A percentile compares a stretch with the other conserved stretches of the same genome.
Evolutionary conservation across 2,888 invertebrate species (phyloP).

Genomic region (Bimastos eiseni): DNA sequence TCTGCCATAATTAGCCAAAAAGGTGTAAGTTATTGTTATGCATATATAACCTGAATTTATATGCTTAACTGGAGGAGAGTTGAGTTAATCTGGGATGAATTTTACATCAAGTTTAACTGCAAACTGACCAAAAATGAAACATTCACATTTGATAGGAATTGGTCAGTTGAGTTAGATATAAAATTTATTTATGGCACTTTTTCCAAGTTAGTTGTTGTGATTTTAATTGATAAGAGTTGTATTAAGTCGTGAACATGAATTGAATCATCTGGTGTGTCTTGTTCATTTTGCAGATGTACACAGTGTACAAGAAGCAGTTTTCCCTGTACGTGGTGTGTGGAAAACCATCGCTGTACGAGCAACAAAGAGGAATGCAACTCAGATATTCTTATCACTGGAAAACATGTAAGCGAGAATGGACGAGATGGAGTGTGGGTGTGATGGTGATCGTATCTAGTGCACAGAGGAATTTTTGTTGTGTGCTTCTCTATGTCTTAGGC

Average conservation of each 20-base stretch:
- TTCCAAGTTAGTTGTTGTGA: too few relatives aligned
- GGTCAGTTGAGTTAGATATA: not conserved
- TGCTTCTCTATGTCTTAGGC: not conserved
- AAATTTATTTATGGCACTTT: not conserved
- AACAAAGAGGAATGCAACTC: conserved; percentile 89
- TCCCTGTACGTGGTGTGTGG: conserved; percentile 98
- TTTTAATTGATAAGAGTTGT: not conserved
- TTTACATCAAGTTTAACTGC: not conserved
- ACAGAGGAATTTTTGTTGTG: not conserved
- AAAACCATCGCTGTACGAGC: conserved; percentile 91
- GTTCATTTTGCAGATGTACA: conserved; percentile 70
- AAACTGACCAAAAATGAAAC: not conserved
- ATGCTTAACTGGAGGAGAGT: not conserved
- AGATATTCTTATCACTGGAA: conserved; percentile 58
- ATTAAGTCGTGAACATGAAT: not conserved
- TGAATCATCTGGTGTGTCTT: not conserved
- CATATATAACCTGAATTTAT: not conserved
- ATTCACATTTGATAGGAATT: not conserved
- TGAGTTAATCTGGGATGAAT: not conserved
- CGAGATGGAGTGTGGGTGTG: not conserved
- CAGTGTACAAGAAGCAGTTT: conserved; percentile 93
- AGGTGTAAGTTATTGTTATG: not conserved
- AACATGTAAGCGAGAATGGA: conserved; percentile 52
- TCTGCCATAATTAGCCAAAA: not conserved
- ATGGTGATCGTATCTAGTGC: too few relatives aligned